phyloP scores from a whole-genome alignment of 2,888 invertebrate genomes.

The Leptopilina myrica region DNA sequence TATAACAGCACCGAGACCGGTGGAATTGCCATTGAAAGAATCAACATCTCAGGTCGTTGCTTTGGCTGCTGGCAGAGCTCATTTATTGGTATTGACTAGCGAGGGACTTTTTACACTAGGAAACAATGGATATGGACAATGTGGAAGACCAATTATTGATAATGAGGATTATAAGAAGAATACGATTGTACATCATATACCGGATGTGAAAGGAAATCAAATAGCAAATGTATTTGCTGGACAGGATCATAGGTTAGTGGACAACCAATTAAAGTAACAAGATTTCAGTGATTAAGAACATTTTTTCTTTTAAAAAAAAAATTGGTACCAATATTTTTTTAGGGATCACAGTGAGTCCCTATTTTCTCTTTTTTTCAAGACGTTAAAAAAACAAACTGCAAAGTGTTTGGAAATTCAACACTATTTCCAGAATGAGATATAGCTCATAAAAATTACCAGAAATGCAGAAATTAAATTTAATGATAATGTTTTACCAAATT shows the following conservation, averaged over 20 bases:
- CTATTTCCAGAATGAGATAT: no score
- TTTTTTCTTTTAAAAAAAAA: no score
- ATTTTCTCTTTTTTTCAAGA: no score
- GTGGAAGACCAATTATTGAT: slow-evolving; percentile 87
- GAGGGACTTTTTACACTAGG: slow-evolving; percentile 91
- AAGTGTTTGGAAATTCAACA: no score
- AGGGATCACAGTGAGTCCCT: no score
- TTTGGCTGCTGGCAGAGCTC: slow-evolving; percentile 92
- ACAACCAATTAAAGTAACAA: background rate
- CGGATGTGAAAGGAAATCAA: slow-evolving; percentile 80
- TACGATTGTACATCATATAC: slow-evolving; percentile 83
- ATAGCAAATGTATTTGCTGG: slow-evolving; percentile 88
- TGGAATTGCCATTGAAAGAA: slow-evolving; percentile 83
- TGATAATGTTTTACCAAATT: no score
- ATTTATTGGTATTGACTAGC: slow-evolving; percentile 87
- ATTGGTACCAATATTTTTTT: no score
- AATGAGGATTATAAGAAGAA: slow-evolving; percentile 86
- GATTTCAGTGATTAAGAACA: background rate
- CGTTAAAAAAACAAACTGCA: no score
- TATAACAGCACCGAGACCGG: slow-evolving; percentile 84
- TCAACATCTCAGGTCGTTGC: slow-evolving; percentile 78
- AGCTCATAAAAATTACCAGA: no score
- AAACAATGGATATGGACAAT: slow-evolving; percentile 96
- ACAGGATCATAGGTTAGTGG: slow-evolving; percentile 89
- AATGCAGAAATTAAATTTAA: no score